Percentiles rank a stretch among this genome's conserved stretches.
Evolutionary conservation across 2,888 invertebrate genomes (phyloP).

Genomic region (Caenorhabditis imperialis): DNA sequence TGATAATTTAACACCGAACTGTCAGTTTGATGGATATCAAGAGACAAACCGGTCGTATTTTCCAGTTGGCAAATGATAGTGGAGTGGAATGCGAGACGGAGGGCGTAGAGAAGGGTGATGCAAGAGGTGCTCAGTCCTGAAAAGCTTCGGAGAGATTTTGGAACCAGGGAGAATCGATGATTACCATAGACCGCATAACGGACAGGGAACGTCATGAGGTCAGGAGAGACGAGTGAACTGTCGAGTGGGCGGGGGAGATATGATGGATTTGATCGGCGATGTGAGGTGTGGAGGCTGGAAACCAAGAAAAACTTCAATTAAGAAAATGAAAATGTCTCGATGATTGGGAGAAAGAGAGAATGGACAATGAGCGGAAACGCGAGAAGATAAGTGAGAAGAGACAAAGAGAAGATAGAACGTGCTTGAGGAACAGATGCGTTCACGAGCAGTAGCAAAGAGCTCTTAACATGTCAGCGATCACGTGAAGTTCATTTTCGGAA

Average conservation of each 20-base stretch:
- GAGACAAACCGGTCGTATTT: constrained; percentile 47
- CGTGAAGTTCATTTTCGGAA: no score
- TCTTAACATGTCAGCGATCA: no score
- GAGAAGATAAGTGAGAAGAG: constrained; percentile 15
- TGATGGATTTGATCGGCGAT: constrained; percentile 13
- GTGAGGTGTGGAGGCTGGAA: constrained; percentile 17
- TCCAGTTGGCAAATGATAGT: constrained; percentile 60
- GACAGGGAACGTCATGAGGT: constrained; percentile 28
- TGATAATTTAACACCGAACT: constrained; percentile 15
- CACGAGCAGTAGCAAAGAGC: background rate
- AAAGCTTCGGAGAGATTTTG: constrained; percentile 1
- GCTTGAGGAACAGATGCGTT: background rate
- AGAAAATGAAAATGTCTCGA: constrained; percentile 15
- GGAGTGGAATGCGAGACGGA: constrained; percentile 59
- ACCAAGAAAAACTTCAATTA: constrained; percentile 16
- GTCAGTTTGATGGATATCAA: constrained; percentile 23
- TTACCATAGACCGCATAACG: constrained; percentile 44
- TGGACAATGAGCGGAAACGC: constrained; percentile 7
- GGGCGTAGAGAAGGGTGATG: constrained; percentile 57
- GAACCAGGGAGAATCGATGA: background rate
- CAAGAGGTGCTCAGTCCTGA: constrained; percentile 51
- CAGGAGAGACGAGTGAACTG: constrained; percentile 1
- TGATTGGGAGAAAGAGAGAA: constrained; percentile 18
- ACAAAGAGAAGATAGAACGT: constrained; percentile 4
- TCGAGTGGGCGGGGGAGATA: no score